Percentiles rank a stretch among this genome's conserved stretches.
phyloP scores from a whole-genome alignment of 2,113 vertebrate species.

The Campylomormyrus numenius region DNA sequence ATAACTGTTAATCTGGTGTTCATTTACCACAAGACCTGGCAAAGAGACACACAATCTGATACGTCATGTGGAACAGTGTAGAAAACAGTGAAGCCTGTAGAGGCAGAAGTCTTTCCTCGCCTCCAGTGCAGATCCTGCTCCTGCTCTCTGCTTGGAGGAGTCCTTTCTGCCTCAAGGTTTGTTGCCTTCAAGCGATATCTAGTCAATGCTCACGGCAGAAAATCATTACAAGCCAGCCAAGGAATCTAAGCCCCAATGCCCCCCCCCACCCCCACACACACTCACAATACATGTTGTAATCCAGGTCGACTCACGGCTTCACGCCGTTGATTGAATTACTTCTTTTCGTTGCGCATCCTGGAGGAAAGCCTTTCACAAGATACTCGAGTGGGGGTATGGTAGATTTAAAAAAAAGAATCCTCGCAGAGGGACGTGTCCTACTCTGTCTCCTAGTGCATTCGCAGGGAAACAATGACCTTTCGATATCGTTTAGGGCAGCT shows the following conservation, averaged over 20 bases:
- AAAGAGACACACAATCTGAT: background rate
- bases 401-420: background rate
- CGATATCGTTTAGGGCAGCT: background rate
- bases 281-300: background rate
- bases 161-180: background rate
- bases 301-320: background rate
- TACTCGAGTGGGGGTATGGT: background rate
- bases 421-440: background rate
- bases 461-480: background rate
- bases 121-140: background rate
- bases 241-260: too few relatives aligned
- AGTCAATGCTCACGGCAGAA: background rate
- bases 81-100: background rate
- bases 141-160: too few relatives aligned
- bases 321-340: background rate
- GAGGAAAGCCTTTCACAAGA: background rate
- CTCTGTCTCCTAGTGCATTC: background rate
- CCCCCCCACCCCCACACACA: too few relatives aligned
- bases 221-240: slow-evolving; percentile 1
- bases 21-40: background rate
- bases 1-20: background rate
- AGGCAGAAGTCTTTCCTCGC: background rate
- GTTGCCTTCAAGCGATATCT: slow-evolving; percentile 6
- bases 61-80: background rate
- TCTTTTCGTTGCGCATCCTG: background rate